A percentile compares a stretch with the other conserved stretches of the same genome.
Conservation (phyloP, 2,797 vertebrate species). For the Eulemur rubriventer region DNA sequence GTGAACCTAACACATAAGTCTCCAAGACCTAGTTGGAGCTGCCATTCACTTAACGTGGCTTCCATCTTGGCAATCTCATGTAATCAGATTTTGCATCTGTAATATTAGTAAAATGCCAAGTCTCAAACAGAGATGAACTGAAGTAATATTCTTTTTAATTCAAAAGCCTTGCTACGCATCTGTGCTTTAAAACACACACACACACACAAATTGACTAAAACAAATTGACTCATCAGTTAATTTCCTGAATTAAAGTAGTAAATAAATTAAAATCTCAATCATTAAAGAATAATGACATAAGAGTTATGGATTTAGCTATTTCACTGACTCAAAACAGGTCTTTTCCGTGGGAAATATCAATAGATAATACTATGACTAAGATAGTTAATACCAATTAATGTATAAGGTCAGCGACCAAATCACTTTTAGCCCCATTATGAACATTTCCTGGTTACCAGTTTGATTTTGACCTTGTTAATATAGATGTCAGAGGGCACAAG, state of each 20-base stretch:
- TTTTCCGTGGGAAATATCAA: constrained; percentile 60
- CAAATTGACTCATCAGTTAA: constrained; percentile 72
- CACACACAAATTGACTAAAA: constrained; percentile 65
- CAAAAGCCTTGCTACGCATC: constrained; percentile 51
- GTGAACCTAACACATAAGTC: not conserved
- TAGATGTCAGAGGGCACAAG: not conserved
- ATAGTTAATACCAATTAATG: constrained; percentile 42
- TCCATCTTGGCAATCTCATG: constrained; percentile 47
- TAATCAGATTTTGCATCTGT: constrained; percentile 46
- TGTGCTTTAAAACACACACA: not conserved
- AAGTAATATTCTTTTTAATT: constrained; percentile 62
- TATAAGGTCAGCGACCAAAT: constrained; percentile 54
- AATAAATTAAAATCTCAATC: constrained; percentile 72
- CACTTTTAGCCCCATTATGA: constrained; percentile 38
- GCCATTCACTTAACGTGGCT: constrained; percentile 29
- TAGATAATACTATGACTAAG: constrained; percentile 49
- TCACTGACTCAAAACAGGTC: constrained; percentile 60
- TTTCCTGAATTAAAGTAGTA: constrained; percentile 67
- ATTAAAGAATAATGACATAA: constrained; percentile 71
- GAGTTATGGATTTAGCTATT: constrained; percentile 67
- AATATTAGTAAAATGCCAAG: constrained; percentile 67
- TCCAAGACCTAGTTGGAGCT: not conserved
- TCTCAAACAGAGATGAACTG: constrained; percentile 41
- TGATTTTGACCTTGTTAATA: constrained; percentile 58
- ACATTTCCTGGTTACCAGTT: constrained; percentile 39